Evolutionary conservation across 2,888 invertebrate genomes (phyloP).

Genomic region (Platycnemis pennipes): DNA sequence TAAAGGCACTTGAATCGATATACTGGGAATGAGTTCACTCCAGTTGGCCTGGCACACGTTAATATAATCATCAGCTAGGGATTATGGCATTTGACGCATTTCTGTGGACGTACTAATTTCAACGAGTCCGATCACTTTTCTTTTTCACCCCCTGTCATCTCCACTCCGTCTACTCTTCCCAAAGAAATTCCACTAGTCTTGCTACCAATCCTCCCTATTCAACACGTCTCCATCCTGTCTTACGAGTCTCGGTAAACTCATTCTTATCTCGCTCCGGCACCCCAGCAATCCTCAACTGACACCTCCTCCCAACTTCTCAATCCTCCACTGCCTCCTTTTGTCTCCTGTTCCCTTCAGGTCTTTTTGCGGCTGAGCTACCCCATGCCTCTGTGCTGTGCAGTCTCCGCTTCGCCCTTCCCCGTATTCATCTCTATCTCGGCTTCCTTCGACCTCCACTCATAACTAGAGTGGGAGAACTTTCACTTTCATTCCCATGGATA

Average conservation of each 20-base stretch:
- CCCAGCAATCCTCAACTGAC: neutral
- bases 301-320: neutral
- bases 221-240: neutral
- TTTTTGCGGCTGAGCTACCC: no score
- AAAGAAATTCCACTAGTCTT: neutral
- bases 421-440: no score
- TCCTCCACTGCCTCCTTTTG: neutral
- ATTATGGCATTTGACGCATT: neutral
- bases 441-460: neutral
- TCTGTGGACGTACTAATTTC: neutral
- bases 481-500: slow-evolving; percentile 7
- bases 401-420: neutral
- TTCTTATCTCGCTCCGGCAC: neutral
- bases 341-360: no score
- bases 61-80: neutral
- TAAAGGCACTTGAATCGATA: no score
- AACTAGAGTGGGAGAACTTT: neutral
- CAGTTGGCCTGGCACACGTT: neutral
- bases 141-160: neutral
- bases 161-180: neutral
- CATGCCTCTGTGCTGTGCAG: no score
- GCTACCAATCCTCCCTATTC: neutral
- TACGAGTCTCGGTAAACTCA: neutral
- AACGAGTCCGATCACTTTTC: neutral
- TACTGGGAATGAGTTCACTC: neutral